Evolutionary conservation across 2,113 vertebrate genomes (phyloP).

Genomic region (Collichthys lucidus): DNA sequence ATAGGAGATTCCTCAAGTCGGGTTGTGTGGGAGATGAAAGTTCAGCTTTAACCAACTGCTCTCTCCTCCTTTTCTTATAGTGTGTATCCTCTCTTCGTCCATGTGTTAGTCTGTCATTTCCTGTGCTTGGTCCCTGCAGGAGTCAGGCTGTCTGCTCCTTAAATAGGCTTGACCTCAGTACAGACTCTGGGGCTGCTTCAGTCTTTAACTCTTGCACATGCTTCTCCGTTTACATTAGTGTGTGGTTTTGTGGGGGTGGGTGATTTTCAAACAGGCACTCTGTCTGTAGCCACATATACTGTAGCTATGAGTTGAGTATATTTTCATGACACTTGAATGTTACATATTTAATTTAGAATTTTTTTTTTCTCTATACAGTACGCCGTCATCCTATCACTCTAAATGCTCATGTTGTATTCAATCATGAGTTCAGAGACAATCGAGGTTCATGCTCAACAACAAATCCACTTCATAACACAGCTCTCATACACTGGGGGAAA

Average conservation of each 20-base stretch:
- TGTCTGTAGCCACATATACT: slow-evolving; percentile 39
- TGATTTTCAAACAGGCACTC: slow-evolving; percentile 42
- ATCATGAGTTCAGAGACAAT: slow-evolving; percentile 40
- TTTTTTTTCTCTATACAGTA: background rate
- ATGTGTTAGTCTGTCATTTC: slow-evolving; percentile 73
- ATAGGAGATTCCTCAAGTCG: slow-evolving; percentile 38
- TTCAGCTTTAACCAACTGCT: slow-evolving; percentile 44
- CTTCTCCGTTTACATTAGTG: slow-evolving; percentile 68
- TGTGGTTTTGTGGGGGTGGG: slow-evolving; percentile 57
- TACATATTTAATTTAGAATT: slow-evolving; percentile 44
- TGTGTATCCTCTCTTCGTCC: slow-evolving; percentile 34
- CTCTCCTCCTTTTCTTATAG: slow-evolving; percentile 10
- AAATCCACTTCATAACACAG: slow-evolving; percentile 38
- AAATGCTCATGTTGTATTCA: slow-evolving; percentile 36
- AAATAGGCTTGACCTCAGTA: slow-evolving; percentile 80
- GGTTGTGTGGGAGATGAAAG: slow-evolving; percentile 21
- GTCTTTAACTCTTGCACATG: slow-evolving; percentile 71
- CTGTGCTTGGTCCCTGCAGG: slow-evolving; percentile 69
- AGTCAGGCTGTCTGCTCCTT: slow-evolving; percentile 80
- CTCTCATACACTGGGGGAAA: slow-evolving; percentile 5
- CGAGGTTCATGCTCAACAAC: slow-evolving; percentile 18
- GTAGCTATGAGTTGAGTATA: background rate
- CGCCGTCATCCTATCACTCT: background rate
- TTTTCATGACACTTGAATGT: slow-evolving; percentile 14
- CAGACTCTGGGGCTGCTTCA: slow-evolving; percentile 70